Conservation (phyloP, 2,888 invertebrate species). For the Bombyx huttoni region DNA sequence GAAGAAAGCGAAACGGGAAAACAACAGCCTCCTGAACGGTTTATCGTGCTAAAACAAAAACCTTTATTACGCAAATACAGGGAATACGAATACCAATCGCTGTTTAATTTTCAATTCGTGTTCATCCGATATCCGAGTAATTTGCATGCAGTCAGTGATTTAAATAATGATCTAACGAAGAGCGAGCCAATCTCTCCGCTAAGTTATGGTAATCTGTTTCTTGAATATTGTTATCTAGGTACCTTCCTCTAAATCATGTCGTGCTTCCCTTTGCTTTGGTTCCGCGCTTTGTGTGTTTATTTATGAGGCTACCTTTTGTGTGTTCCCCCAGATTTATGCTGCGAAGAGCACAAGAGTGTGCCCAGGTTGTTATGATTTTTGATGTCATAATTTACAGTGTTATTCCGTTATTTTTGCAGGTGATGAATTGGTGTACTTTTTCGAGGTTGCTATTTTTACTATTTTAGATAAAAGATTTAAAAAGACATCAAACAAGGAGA, state of each 20-base stretch:
- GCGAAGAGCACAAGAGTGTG: slow-evolving; percentile 7
- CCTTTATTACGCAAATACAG: slow-evolving; percentile 4
- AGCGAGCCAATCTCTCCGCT: slow-evolving; percentile 26
- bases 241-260: slow-evolving; percentile 24
- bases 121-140: slow-evolving; percentile 25
- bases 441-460: not conserved
- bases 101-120: slow-evolving; percentile 26
- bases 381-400: slow-evolving; percentile 2
- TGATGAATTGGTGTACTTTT: not conserved
- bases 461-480: no score
- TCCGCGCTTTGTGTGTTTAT: slow-evolving; percentile 31
- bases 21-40: not conserved
- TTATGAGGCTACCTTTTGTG: slow-evolving; percentile 27
- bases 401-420: not conserved
- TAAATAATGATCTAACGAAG: slow-evolving; percentile 35
- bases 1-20: not conserved
- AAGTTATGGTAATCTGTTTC: slow-evolving; percentile 39
- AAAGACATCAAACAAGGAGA: no score
- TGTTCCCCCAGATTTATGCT: slow-evolving; percentile 23
- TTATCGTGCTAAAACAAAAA: not conserved
- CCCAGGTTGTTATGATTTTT: slow-evolving; percentile 1
- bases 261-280: slow-evolving; percentile 21
- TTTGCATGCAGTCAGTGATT: slow-evolving; percentile 36
- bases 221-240: slow-evolving; percentile 30
- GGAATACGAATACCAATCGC: slow-evolving; percentile 15